Evolutionary conservation across 1,140 invertebrate genomes (phyloP), one percentile per base, ranked within the genome.

Genomic region (Polypedilum vanderplanki): DNA sequence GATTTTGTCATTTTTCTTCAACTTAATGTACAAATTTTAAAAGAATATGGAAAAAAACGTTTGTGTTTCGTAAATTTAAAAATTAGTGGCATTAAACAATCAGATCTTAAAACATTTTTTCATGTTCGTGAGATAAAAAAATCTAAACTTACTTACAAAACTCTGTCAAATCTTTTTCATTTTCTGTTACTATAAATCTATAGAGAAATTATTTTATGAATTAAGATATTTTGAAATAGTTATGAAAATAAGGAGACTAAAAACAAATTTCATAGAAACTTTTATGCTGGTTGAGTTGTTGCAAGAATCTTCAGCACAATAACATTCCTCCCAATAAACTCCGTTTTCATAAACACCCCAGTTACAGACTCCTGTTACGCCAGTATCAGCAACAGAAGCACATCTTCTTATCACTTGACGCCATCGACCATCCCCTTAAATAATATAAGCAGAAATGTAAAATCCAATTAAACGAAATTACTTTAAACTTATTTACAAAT

Each of bases 261-360:
- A 15, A 8, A 73, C 24, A n/a, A 17, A 7, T 74, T 70, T 70
- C 17, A 70, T 22, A 18, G 65, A 70, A 18, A 17, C 20, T 12
- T 70, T 20, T 1, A 22, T 1, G 7, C 57, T 74, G 41, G 73
- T 76, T 0, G 85, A 80, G 9, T 79, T 79, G 82, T 97, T 97
- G 79, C 95, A 97, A 76, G 89, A 88, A 81, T 97, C 93, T 76
- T 90, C 87, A 0, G 93, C 92, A 82, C 95, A 97, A 78, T 96
- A 97, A 80, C 95, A 97, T 81, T 96, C 93, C 81, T 97, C 93
- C 94, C 94, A 97, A 79, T 95, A 97, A 0, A 94, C 92, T 3
- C 94, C 94, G 79, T 97, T 96, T 75, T 93, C 90, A 77, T 93
- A 90, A 12, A 96, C 93, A 15, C 95, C 95, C 94, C 95, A 97